Percentiles rank a stretch among this genome's conserved stretches.
Conservation (phyloP, 2,888 invertebrate species). For the Hypolimnas misippus region DNA sequence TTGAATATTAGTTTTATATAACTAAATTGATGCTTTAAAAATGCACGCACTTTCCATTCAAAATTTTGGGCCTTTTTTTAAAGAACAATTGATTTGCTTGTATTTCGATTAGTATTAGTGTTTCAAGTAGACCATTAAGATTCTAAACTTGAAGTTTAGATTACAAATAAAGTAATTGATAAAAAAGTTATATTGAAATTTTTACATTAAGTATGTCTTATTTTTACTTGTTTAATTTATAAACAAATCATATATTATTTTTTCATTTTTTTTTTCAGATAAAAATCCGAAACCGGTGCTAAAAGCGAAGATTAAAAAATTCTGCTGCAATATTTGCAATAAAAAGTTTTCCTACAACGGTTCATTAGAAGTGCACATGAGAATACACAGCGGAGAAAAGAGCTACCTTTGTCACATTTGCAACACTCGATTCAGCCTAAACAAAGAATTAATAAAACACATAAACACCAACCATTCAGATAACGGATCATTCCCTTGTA, state of each 20-base stretch:
- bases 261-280: conserved; percentile 40
- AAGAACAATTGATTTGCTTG: no score
- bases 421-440: conserved; percentile 55
- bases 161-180: no score
- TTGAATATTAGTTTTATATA: no score
- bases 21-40: no score
- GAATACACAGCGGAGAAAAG: conserved; percentile 62
- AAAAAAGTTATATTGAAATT: no score
- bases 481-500: conserved; percentile 59
- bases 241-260: background rate
- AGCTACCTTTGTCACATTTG: conserved; percentile 63
- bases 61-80: no score
- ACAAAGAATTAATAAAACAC: conserved; percentile 67
- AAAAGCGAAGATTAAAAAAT: conserved; percentile 44
- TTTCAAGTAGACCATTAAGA: no score
- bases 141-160: no score
- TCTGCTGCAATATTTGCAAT: conserved; percentile 56
- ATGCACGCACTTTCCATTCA: no score
- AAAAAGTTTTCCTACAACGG: conserved; percentile 59
- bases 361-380: conserved; percentile 58
- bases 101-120: no score
- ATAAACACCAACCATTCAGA: conserved; percentile 56
- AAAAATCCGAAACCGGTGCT: conserved; percentile 35
- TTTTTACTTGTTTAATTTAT: no score
- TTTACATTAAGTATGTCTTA: no score